Evolutionary conservation across 1,140 invertebrate genomes (phyloP), one percentile per base, ranked within the genome.

Genomic region (Heliconius himera): DNA sequence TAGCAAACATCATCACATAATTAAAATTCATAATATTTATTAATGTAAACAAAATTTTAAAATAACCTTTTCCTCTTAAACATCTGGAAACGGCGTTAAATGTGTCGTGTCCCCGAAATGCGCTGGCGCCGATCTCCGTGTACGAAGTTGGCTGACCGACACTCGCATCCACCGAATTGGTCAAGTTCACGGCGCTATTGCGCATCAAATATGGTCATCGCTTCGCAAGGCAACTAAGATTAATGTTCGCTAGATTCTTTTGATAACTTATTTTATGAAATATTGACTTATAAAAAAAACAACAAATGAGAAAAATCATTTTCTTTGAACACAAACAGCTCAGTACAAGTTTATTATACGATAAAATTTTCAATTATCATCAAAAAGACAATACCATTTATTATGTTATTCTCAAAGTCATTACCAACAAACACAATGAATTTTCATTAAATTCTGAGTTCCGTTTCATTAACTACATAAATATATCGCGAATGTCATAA

Each of bases 151-250:
- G 80, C 79, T 83, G 85, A 87, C 82, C 89, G 85, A 80, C 83
- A 84, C 86, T 81, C 87, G 85, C 90, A 90, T 90, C 88, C 84
- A 84, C 49, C 79, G 81, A 82, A 88, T 82, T 87, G 91, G 90
- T 91, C 91, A 92, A 92, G 91, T 91, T 92, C 90, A 92, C 79
- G 87, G 88, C 79, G 83, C 78, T 33, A 26, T 73, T 79, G 73
- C 77, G 78, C 79, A 82, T 82, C 85, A 80, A 78, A 78, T 82
- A 84, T 84, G 80, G 81, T 81, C 80, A 82, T 83, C 79, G 60
- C 76, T 74, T 66, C 76, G 76, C 76, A 74, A 82, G 78, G 82
- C 76, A 79, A 81, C 18, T 74, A 38, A 70, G 54, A 77, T 71
- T 33, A 54, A 77, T 80, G 20, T 71, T 38, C 2, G 18, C 38